Percentiles rank a stretch among this genome's conserved stretches.
Evolutionary conservation across 2,888 invertebrate species (phyloP).

Genomic region (Xestia ashworthii): DNA sequence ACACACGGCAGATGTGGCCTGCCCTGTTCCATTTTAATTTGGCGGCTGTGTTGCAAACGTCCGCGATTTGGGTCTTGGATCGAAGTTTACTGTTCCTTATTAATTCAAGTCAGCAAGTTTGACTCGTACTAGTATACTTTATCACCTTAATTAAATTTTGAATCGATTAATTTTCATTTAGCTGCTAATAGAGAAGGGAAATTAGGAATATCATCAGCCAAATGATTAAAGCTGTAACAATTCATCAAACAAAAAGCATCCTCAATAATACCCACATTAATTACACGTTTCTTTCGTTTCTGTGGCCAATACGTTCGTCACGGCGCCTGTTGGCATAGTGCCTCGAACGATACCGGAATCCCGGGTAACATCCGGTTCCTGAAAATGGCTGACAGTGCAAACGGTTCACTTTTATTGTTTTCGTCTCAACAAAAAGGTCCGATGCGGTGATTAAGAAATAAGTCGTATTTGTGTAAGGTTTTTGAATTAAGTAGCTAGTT

Average conservation of each 20-base stretch:
- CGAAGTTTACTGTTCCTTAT: not conserved
- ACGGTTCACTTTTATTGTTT: constrained; percentile 80
- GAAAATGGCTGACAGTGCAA: constrained; percentile 79
- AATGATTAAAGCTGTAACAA: not conserved
- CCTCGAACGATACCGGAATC: constrained; percentile 81
- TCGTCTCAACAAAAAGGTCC: constrained; percentile 68
- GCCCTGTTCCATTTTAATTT: not conserved
- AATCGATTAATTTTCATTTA: not conserved
- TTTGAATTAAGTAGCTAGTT: constrained; percentile 23
- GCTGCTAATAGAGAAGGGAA: not conserved
- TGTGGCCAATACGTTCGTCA: constrained; percentile 63
- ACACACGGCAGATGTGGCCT: not conserved
- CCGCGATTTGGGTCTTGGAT: not conserved
- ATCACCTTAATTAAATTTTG: not conserved
- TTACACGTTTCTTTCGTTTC: constrained; percentile 58
- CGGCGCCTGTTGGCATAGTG: constrained; percentile 80
- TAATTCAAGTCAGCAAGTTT: not conserved
- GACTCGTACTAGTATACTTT: not conserved
- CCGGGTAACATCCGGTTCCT: constrained; percentile 86
- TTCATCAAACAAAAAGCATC: constrained; percentile 26
- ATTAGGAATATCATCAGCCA: not conserved
- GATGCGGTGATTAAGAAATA: constrained; percentile 58
- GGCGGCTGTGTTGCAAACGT: not conserved
- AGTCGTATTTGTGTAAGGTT: constrained; percentile 39
- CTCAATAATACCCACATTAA: constrained; percentile 57